Percentiles rank a stretch among this genome's conserved stretches.
These are phyloP conservation scores for Hoplias malabaricus DNA, from an alignment of 2,113 vertebrate genomes.

Conservation along the genomic window DNA sequence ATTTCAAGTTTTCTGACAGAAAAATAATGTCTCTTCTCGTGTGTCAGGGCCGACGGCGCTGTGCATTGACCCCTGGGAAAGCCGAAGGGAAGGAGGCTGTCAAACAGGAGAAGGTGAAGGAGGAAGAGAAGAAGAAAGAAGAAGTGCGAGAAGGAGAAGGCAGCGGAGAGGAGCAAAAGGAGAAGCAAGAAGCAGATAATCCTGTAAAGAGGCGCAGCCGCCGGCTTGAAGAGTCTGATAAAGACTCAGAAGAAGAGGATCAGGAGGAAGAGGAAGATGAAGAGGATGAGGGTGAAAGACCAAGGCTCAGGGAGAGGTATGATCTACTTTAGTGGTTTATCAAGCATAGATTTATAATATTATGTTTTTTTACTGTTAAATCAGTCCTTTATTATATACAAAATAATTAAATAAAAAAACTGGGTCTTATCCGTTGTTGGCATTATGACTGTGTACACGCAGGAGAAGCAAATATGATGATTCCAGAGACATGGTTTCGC, in stretches of 20 bases:
- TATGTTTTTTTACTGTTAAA: too few relatives aligned
- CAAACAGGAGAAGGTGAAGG: conserved; percentile 58
- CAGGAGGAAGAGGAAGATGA: conserved; percentile 74
- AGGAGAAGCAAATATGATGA: conserved; percentile 35
- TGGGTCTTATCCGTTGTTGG: background rate
- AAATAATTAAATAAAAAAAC: too few relatives aligned
- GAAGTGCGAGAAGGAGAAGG: conserved; percentile 72
- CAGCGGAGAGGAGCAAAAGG: conserved; percentile 73
- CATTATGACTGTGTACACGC: background rate
- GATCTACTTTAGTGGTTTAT: background rate
- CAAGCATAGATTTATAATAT: background rate
- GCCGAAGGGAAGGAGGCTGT: conserved; percentile 79
- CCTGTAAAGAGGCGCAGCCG: conserved; percentile 66
- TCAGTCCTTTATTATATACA: too few relatives aligned
- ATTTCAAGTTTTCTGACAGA: too few relatives aligned
- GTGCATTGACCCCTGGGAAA: conserved; percentile 73
- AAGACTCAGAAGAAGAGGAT: conserved; percentile 86
- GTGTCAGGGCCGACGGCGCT: conserved; percentile 81
- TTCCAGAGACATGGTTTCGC: conserved; percentile 48
- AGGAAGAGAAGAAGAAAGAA: conserved; percentile 38
- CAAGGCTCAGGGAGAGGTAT: conserved; percentile 63
- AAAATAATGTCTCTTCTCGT: too few relatives aligned
- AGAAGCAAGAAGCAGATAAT: conserved; percentile 73
- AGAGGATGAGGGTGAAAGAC: conserved; percentile 67
- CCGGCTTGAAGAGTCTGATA: conserved; percentile 87